A percentile compares a stretch with the other conserved stretches of the same genome.
phyloP scores from a whole-genome alignment of 2,113 vertebrate species.

The Crotalus viridis region DNA sequence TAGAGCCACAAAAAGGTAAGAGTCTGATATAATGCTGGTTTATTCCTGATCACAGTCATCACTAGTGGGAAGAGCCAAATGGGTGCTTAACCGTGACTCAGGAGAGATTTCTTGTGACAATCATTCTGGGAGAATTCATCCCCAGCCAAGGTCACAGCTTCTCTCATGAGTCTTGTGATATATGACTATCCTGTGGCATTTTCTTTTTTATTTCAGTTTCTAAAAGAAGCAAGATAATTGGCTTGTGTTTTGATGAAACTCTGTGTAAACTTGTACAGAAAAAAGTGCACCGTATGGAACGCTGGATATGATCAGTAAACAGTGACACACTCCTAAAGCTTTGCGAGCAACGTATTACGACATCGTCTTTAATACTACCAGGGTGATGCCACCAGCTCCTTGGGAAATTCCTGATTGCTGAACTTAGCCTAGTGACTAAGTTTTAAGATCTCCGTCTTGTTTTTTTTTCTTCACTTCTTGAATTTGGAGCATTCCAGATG shows the following conservation, averaged over 20 bases:
- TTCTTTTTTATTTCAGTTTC: not conserved
- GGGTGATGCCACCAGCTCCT: not conserved
- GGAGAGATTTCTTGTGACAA: not conserved
- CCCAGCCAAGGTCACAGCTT: not conserved
- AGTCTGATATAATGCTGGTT: not conserved
- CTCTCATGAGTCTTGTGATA: not conserved
- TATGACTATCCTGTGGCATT: not conserved
- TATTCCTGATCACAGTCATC: not conserved
- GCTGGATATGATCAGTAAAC: not conserved
- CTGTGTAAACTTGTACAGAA: not conserved
- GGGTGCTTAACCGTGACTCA: not conserved
- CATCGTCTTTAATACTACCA: not conserved
- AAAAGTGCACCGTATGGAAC: not conserved
- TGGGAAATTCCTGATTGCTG: not conserved
- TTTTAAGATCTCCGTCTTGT: not conserved
- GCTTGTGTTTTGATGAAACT: not conserved
- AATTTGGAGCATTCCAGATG: accelerated
- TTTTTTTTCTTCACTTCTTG: accelerated
- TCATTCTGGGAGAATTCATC: not conserved
- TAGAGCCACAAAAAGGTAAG: not conserved
- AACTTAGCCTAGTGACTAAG: accelerated
- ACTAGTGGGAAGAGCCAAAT: not conserved
- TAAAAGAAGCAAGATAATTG: not conserved
- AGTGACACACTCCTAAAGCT: not conserved
- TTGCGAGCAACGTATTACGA: not conserved